A percentile compares a stretch with the other conserved stretches of the same genome.
phyloP scores from a whole-genome alignment of 2,888 invertebrate species.

The Baccha elongata region DNA sequence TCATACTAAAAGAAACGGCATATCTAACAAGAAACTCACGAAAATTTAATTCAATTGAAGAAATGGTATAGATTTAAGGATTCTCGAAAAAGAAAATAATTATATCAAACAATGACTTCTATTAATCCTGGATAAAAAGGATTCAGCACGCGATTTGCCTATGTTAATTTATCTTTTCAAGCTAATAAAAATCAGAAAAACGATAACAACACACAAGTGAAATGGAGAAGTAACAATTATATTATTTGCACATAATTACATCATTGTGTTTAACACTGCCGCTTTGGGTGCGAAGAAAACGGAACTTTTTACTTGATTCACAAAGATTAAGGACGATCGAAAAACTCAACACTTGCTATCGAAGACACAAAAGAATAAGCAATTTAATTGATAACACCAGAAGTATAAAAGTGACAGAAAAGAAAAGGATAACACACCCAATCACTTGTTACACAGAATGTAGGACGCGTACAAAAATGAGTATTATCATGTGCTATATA shows the following conservation, averaged over 20 bases:
- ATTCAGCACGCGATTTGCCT: conserved; percentile 41
- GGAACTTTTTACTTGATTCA: conserved; percentile 24
- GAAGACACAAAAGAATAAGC: conserved; percentile 22
- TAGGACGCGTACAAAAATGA: conserved; percentile 56
- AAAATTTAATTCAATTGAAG: conserved; percentile 52
- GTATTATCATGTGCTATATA: conserved; percentile 57
- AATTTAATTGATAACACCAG: conserved; percentile 36
- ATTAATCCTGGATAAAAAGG: conserved; percentile 38
- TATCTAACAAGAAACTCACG: conserved; percentile 24
- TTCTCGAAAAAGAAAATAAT: conserved; percentile 19
- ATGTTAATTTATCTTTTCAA: conserved; percentile 10
- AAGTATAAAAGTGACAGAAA: conserved; percentile 25
- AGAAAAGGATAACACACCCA: conserved; percentile 65
- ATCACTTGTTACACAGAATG: conserved; percentile 70
- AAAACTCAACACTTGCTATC: conserved; percentile 17
- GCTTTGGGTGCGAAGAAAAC: not conserved
- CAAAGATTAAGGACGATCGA: conserved; percentile 19
- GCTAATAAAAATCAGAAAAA: not conserved
- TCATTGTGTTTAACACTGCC: conserved; percentile 21
- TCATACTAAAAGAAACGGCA: conserved; percentile 20
- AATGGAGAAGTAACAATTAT: conserved; percentile 26
- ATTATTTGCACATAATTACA: conserved; percentile 30
- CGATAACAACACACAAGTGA: not conserved
- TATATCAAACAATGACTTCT: conserved; percentile 19
- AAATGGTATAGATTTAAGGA: conserved; percentile 36